These are phyloP conservation scores for Drosophila simulans DNA, from an alignment of 1,140 invertebrate genomes.

Conservation along the genomic window DNA sequence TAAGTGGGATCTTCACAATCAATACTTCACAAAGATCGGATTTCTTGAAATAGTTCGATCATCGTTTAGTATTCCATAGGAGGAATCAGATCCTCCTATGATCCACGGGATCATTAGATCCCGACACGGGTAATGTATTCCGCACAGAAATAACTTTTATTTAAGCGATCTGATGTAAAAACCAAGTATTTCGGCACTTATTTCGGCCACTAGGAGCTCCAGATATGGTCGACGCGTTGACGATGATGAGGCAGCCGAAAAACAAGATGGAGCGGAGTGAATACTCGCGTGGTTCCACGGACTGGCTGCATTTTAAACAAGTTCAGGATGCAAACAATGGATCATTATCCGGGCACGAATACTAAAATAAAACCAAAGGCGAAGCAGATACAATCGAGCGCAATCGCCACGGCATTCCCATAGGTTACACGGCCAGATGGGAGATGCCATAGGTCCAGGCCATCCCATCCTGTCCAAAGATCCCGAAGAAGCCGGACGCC, in stretches of 20 bases:
- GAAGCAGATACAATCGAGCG: slow-evolving; percentile 77
- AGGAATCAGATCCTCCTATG: too few relatives aligned
- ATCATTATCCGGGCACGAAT: slow-evolving; percentile 74
- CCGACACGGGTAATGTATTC: slow-evolving; percentile 46
- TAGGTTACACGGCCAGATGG: slow-evolving; percentile 67
- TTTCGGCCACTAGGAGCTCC: slow-evolving; percentile 29
- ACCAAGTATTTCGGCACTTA: slow-evolving; percentile 18
- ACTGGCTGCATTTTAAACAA: slow-evolving; percentile 77
- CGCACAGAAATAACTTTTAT: slow-evolving; percentile 59
- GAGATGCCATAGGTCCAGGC: slow-evolving; percentile 54
- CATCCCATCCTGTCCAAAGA: slow-evolving; percentile 15
- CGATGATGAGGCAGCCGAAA: slow-evolving; percentile 52
- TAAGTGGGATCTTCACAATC: background rate
- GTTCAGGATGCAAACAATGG: slow-evolving; percentile 83
- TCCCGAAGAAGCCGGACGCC: slow-evolving; percentile 20
- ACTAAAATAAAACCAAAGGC: slow-evolving; percentile 35
- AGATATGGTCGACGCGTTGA: slow-evolving; percentile 57
- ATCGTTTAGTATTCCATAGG: too few relatives aligned
- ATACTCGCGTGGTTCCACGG: slow-evolving; percentile 16
- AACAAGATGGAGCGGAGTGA: slow-evolving; percentile 65
- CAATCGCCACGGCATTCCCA: slow-evolving; percentile 71
- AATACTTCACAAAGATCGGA: too few relatives aligned
- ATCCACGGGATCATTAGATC: too few relatives aligned
- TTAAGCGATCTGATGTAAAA: slow-evolving; percentile 52
- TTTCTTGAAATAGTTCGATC: too few relatives aligned